Conservation (phyloP, 2,113 vertebrate genomes). For the Ceyx melanurus region DNA sequence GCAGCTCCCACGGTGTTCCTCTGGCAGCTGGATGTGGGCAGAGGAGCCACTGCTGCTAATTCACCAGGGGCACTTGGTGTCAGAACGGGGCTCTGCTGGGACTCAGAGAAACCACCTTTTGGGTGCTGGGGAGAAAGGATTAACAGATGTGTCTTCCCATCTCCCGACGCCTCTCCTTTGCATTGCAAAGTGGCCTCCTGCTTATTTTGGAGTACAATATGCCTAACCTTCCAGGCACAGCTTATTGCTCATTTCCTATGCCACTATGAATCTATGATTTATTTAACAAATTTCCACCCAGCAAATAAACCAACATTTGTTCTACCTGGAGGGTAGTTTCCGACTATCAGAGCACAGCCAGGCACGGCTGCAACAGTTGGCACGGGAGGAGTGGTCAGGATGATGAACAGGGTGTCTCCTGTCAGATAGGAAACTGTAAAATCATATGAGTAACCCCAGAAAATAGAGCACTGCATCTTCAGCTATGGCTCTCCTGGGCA, state of each 20-base stretch:
- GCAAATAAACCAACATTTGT: constrained; percentile 74
- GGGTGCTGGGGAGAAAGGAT: neutral
- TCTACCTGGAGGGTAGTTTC: constrained; percentile 67
- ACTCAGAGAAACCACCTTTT: neutral
- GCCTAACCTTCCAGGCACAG: constrained; percentile 68
- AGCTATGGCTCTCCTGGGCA: neutral
- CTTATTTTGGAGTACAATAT: constrained; percentile 68
- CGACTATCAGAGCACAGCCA: constrained; percentile 39
- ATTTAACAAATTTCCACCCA: constrained; percentile 69
- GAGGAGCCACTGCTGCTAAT: neutral
- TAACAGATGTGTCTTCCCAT: constrained; percentile 29
- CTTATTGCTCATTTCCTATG: constrained; percentile 71
- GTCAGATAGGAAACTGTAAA: neutral
- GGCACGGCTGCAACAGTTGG: constrained; percentile 33
- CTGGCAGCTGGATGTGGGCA: neutral
- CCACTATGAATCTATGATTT: constrained; percentile 66
- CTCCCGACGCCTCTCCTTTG: constrained; percentile 44
- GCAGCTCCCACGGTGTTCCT: neutral
- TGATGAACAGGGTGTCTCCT: neutral
- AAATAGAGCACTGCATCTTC: neutral
- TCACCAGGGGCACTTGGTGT: neutral
- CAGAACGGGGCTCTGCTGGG: neutral
- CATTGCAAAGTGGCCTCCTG: constrained; percentile 65
- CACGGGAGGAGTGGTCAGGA: neutral
- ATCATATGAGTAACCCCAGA: neutral